These are phyloP conservation scores for Emys orbicularis DNA, from an alignment of 2,797 vertebrate species.

Conservation along the genomic window DNA sequence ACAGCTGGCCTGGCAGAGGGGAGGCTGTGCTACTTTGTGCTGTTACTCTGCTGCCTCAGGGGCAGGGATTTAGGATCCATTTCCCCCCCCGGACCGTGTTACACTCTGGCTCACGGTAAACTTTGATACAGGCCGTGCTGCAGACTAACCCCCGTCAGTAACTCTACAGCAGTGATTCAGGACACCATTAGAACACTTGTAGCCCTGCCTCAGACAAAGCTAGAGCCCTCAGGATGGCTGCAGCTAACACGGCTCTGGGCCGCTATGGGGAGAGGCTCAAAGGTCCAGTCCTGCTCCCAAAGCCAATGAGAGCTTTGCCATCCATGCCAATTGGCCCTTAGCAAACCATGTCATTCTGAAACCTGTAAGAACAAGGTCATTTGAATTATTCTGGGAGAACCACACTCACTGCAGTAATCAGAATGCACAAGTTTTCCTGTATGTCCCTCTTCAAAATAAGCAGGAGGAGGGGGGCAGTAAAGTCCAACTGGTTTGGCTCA, in stretches of 20 bases:
- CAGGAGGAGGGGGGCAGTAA: fast-evolving
- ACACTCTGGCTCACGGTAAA: not conserved
- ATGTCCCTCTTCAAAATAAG: not conserved
- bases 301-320: not conserved
- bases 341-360: not conserved
- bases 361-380: not conserved
- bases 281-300: not conserved
- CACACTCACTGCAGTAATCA: not conserved
- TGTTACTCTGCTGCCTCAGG: not conserved
- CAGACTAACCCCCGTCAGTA: not conserved
- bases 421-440: not conserved
- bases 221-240: not conserved
- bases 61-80: no score
- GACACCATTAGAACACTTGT: not conserved
- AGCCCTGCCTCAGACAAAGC: not conserved
- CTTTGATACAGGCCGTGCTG: not conserved
- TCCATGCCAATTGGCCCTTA: not conserved
- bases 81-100: not conserved
- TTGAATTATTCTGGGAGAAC: not conserved
- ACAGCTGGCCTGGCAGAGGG: fast-evolving
- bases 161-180: not conserved
- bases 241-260: not conserved
- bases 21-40: not conserved
- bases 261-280: no score
- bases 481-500: fast-evolving